Evolutionary conservation across 1,140 invertebrate genomes (phyloP).

Genomic region (Euwallacea similis): DNA sequence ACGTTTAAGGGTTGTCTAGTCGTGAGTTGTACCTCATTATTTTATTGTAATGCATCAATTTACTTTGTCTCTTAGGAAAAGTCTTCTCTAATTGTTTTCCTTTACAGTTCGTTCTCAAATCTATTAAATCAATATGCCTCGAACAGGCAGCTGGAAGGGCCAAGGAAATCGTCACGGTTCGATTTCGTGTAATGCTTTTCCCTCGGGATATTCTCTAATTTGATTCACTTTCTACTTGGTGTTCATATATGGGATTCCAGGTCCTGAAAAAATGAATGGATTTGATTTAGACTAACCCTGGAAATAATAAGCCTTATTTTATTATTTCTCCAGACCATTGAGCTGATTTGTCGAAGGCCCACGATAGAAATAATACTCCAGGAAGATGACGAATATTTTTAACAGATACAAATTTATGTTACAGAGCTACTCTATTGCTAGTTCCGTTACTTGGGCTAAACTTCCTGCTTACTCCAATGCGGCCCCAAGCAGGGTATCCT

Average conservation of each 20-base stretch:
- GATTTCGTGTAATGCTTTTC: background rate
- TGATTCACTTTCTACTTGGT: background rate
- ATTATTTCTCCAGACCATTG: no score
- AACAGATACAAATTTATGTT: conserved; percentile 33
- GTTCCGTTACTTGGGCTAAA: conserved; percentile 82
- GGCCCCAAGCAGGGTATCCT: conserved; percentile 69
- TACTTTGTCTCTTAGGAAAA: no score
- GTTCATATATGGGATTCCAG: background rate
- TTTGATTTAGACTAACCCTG: background rate
- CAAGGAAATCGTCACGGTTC: conserved; percentile 1
- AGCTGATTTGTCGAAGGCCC: no score
- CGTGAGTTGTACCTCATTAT: no score
- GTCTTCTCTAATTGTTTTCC: no score
- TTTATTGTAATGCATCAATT: no score
- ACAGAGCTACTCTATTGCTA: conserved; percentile 82
- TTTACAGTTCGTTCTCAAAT: background rate
- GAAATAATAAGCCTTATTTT: background rate
- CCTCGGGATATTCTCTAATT: background rate
- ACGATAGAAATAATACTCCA: no score
- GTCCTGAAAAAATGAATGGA: background rate
- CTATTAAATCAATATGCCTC: background rate
- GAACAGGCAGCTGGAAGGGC: background rate
- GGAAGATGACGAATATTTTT: no score
- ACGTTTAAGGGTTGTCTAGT: no score
- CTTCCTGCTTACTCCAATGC: conserved; percentile 86